Evolutionary conservation across 2,888 invertebrate species (phyloP), one percentile per base, ranked within the genome.

Genomic region (Anaspis maculata): DNA sequence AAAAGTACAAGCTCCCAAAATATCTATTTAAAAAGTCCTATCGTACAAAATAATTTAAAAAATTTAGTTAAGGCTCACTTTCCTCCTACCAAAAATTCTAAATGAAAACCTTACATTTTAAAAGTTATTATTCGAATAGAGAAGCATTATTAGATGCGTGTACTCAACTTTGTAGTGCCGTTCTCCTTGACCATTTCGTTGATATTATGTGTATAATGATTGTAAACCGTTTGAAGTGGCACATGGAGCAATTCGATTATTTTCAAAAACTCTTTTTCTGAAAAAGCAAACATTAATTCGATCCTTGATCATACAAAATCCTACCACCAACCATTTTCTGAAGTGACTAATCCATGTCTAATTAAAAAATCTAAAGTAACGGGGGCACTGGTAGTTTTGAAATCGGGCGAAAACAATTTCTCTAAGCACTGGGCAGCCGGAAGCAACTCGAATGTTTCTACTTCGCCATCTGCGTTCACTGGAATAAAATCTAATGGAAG

Each of bases 391-490:
- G 95, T 95, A 24, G 91, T 90, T 66, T 95, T 96, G 63, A 92
- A 95, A 48, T 89, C 83, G 0, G 83, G 74, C 6, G 83, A 77
- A 25, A 87, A 76, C 34, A 91, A 79, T 57, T 84, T 75, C 51
- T 88, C 84, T 50, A 89, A 67, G 56, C 83, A 85, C 63, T 92
- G 86, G 49, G 78, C 76, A 12, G 89, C 84, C 26, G 90, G 79
- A 39, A 90, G 69, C 45, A 92, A 69, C 62, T 91, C 86, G 66
- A 95, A 95, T 37, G 79, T 81, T 61, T 90, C 89, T 15, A 94
- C 92, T 69, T 95, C 95, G 9, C 94, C 94, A 64, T 95, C 95
- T 16, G 86, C 82, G 67, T 92, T 94, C 54, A 78, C 79, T n/a
- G 95, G 95, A 45, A 79, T 70, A 68, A 95, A 95, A 59, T 90